Conservation (phyloP, 2,888 invertebrate genomes). For the Synergus umbraculus region DNA sequence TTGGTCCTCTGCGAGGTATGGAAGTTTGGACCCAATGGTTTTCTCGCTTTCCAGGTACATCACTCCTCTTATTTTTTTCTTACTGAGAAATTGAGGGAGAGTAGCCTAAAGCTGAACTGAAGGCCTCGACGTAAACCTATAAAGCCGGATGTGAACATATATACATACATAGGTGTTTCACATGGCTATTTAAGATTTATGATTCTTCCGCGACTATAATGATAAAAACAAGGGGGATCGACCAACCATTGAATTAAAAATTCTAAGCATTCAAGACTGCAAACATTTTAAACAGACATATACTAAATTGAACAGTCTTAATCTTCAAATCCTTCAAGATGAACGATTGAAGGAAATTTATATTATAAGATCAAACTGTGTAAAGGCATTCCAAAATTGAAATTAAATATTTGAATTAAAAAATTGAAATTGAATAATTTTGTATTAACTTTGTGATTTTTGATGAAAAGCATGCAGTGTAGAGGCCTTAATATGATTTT, state of each 20-base stretch:
- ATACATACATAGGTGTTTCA: not conserved
- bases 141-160: not conserved
- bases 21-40: conserved; percentile 31
- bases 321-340: too few relatives aligned
- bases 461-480: too few relatives aligned
- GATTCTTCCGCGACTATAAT: not conserved
- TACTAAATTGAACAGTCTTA: too few relatives aligned
- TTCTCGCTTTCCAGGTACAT: conserved; percentile 38
- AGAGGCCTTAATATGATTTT: too few relatives aligned
- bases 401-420: too few relatives aligned
- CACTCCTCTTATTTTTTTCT: conserved; percentile 39
- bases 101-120: conserved; percentile 29
- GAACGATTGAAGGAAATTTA: too few relatives aligned
- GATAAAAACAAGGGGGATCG: not conserved
- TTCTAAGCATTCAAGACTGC: not conserved
- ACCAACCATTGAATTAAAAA: not conserved
- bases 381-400: too few relatives aligned
- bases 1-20: conserved; percentile 8
- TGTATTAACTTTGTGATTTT: too few relatives aligned
- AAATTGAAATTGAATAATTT: too few relatives aligned
- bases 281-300: too few relatives aligned
- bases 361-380: too few relatives aligned
- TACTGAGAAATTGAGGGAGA: conserved; percentile 4
- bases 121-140: not conserved
- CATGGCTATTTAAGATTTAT: not conserved